These are phyloP conservation scores for Zootermopsis nevadensis DNA, from an alignment of 2,888 invertebrate species.

Conservation along the genomic window DNA sequence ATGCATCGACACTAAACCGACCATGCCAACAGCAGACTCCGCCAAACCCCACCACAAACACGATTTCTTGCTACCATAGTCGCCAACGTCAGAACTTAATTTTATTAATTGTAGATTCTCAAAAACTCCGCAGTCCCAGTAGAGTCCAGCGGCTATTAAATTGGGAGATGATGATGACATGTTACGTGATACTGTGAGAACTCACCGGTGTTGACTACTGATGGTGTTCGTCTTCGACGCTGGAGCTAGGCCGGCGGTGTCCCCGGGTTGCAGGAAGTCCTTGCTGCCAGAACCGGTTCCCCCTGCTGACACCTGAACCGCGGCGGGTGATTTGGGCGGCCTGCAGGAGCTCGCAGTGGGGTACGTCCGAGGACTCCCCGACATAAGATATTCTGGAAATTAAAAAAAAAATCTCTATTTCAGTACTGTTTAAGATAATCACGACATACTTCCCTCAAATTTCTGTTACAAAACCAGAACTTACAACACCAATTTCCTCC, in stretches of 20 bases:
- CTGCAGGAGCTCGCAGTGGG: conserved; percentile 55
- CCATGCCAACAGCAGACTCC: too few species aligned
- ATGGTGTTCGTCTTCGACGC: conserved; percentile 52
- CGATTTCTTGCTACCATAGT: too few species aligned
- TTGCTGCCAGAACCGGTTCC: conserved; percentile 38
- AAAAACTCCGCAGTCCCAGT: too few species aligned
- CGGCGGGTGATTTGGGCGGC: conserved; percentile 51
- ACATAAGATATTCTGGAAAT: conserved; percentile 62
- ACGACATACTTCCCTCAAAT: too few species aligned
- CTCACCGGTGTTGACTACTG: conserved; percentile 53
- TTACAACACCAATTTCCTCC: too few species aligned
- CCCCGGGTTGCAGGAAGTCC: conserved; percentile 52
- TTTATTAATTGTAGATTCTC: too few species aligned
- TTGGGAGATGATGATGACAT: too few species aligned
- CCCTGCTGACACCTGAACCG: conserved; percentile 12
- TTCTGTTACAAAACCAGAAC: too few species aligned
- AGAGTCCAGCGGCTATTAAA: too few species aligned
- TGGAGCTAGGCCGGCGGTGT: conserved; percentile 42
- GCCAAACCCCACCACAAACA: too few species aligned
- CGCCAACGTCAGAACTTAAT: too few species aligned
- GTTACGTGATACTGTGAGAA: neutral
- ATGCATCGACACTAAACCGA: too few species aligned
- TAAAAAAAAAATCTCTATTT: neutral
- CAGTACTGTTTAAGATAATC: neutral
- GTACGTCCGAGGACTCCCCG: conserved; percentile 62